Evolutionary conservation across 2,113 vertebrate genomes (phyloP), one percentile per base, ranked within the genome.

Genomic region (Puntigrus tetrazona): DNA sequence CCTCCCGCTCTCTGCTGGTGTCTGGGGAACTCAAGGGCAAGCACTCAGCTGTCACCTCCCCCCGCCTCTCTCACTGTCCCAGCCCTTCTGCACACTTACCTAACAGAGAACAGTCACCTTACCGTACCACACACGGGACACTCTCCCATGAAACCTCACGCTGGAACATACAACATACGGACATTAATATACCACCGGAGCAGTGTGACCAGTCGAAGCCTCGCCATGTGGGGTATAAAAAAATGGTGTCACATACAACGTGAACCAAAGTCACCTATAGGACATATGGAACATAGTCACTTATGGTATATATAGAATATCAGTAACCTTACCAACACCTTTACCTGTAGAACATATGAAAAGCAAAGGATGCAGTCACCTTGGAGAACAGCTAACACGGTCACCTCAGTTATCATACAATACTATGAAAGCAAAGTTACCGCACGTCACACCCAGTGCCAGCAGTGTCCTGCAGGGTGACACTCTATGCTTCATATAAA

Each of bases 1-100:
- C 84, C 90, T 34, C 72, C 75, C 65, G 31, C 81, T 87, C 89
- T 81, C 82, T 72, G 85, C 75, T 88, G 87, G 92, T 78, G 83
- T 93, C 93, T 92, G 86, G 93, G 93, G 93, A 94, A 92, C 92
- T 93, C 92, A 94, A 94, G 94, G 94, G 94, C 93, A 90, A 92
- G 93, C 85, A 65, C 87, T 92, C 76, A 88, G 89, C 91, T 92
- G 90, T 92, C 92, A 86, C 79, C 74, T 59, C 74, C 69, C n/a
- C 3, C 31, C 50, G 18, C 78, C 70, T 43, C 36, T 43, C 72
- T 72, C 13, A 29, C 22, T 45, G 41, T 59, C 63, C 73, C 57
- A 73, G 22, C 82, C 43, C 59, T 63, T 45, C 78, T 55, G 45
- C 34, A 81, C 43, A 65, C 76, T 87, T 84, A 84, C 82, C 82